phyloP scores from a whole-genome alignment of 2,113 vertebrate species.

The Chloropsis cyanopogon region DNA sequence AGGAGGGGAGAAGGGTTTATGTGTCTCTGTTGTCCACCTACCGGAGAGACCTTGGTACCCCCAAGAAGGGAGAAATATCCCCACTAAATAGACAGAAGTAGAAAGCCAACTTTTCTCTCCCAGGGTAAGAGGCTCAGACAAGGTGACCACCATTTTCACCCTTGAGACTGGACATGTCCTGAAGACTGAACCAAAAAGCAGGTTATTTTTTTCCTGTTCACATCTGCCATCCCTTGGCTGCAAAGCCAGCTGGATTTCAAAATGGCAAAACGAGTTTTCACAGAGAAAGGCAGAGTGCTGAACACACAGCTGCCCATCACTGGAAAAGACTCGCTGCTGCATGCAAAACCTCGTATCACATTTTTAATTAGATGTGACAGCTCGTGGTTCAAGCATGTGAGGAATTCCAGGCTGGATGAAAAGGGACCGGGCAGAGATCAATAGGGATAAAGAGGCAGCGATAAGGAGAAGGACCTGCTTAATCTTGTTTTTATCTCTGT shows the following conservation, averaged over 20 bases:
- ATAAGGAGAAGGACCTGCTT: slow-evolving; percentile 63
- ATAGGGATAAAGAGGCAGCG: slow-evolving; percentile 43
- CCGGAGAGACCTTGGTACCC: neutral
- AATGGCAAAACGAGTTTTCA: neutral
- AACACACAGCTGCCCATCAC: neutral
- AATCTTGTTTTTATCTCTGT: slow-evolving; percentile 69
- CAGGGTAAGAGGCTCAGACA: neutral
- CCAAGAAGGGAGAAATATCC: neutral
- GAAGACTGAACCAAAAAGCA: neutral
- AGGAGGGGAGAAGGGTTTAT: neutral
- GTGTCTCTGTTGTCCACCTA: neutral
- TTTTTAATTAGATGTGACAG: slow-evolving; percentile 66
- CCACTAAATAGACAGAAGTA: neutral
- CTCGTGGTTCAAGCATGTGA: slow-evolving; percentile 46
- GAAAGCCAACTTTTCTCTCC: neutral
- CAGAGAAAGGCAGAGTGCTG: neutral
- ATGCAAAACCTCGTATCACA: neutral
- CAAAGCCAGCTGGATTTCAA: neutral
- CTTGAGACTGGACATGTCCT: neutral
- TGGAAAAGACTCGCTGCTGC: slow-evolving; percentile 6
- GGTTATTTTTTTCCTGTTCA: neutral
- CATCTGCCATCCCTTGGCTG: neutral
- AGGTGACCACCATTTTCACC: neutral
- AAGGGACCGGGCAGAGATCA: slow-evolving; percentile 33
- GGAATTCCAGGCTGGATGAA: slow-evolving; percentile 58